Conservation (phyloP, 2,113 vertebrate species). For the Anser brachyrhynchus region DNA sequence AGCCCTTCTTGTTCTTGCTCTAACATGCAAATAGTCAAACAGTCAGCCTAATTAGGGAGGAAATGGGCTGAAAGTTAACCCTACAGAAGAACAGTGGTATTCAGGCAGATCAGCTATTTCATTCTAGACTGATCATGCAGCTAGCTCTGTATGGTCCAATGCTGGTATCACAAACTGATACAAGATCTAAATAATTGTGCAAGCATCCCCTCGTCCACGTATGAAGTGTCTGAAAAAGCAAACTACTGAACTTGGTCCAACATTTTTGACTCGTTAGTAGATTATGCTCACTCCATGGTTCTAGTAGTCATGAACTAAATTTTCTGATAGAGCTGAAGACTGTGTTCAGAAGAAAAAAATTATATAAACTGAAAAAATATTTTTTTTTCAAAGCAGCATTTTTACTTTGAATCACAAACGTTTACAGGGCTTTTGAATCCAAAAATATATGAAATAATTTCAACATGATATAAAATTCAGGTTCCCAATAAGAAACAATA, state of each 20-base stretch:
- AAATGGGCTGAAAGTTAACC: background rate
- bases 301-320: background rate
- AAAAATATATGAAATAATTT: background rate
- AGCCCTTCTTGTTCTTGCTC: background rate
- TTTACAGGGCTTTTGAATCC: background rate
- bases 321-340: background rate
- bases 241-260: background rate
- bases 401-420: background rate
- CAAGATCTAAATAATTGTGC: background rate
- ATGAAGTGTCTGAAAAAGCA: background rate
- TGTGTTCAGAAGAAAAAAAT: background rate
- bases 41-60: background rate
- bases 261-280: background rate
- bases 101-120: background rate
- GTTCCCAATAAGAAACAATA: background rate
- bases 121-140: background rate
- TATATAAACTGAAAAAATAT: background rate
- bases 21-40: constrained; percentile 12
- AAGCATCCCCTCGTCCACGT: background rate
- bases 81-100: background rate
- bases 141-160: background rate
- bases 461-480: background rate
- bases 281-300: fast-evolving
- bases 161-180: background rate
- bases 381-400: background rate